A percentile compares a stretch with the other conserved stretches of the same genome.
These are phyloP conservation scores for Chloebia gouldiae DNA, from an alignment of 2,113 vertebrate species.

Conservation along the genomic window DNA sequence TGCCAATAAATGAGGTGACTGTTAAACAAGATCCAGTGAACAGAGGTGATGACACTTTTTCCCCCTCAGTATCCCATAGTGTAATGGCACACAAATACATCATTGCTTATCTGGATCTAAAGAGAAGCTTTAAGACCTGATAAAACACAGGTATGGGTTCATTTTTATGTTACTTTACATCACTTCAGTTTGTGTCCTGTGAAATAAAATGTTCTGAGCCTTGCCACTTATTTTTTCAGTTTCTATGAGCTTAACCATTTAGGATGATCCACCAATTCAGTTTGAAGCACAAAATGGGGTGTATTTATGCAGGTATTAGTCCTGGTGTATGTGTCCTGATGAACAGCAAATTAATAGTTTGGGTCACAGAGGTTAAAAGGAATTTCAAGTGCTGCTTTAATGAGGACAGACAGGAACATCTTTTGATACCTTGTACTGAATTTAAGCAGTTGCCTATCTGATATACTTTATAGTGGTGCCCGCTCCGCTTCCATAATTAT, in stretches of 20 bases:
- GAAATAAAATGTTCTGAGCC: background rate
- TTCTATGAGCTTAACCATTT: background rate
- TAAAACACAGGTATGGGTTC: background rate
- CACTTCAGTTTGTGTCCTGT: background rate
- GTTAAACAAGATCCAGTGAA: background rate
- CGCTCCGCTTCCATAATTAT: conserved; percentile 47
- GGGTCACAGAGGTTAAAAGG: conserved; percentile 23
- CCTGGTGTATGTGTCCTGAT: background rate
- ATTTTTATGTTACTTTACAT: background rate
- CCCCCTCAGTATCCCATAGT: background rate
- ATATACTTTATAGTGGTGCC: conserved; percentile 56
- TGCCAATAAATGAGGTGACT: background rate
- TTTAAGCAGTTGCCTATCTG: conserved; percentile 48
- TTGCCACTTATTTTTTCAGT: background rate
- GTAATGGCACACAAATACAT: background rate
- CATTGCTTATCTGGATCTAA: background rate
- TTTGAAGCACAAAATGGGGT: background rate
- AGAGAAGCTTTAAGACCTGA: background rate
- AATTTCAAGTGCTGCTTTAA: conserved; percentile 33
- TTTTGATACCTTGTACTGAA: conserved; percentile 13
- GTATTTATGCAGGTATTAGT: background rate
- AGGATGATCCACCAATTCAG: background rate
- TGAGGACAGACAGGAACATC: conserved; percentile 44
- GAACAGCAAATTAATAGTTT: background rate
- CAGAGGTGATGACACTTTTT: background rate